These are phyloP conservation scores for Gopherus evgoodei DNA, from an alignment of 2,113 vertebrate genomes.

Conservation along the genomic window DNA sequence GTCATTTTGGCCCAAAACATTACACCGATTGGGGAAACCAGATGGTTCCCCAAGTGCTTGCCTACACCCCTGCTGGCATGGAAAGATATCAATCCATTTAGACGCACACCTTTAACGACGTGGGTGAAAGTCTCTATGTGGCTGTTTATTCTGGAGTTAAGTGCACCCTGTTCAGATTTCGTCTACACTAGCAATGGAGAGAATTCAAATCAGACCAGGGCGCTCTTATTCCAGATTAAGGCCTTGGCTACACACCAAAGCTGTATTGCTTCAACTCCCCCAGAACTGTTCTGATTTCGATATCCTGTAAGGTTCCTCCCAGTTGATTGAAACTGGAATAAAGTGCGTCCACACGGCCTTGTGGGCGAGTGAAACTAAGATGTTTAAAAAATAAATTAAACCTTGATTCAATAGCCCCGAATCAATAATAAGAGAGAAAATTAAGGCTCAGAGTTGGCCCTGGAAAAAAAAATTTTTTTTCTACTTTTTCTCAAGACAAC, in stretches of 20 bases:
- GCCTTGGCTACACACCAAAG: too few species aligned
- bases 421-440: neutral
- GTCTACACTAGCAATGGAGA: neutral
- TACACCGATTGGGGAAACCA: too few species aligned
- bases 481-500: neutral
- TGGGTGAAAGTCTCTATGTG: too few species aligned
- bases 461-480: too few species aligned
- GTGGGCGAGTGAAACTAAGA: neutral
- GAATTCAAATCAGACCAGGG: neutral
- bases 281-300: too few species aligned
- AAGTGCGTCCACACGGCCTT: neutral
- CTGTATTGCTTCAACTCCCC: neutral
- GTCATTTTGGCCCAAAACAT: too few species aligned
- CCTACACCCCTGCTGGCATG: too few species aligned
- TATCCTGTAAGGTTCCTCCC: neutral
- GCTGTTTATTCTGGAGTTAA: neutral
- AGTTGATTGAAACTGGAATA: neutral
- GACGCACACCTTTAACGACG: too few species aligned
- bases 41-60: too few species aligned
- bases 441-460: neutral
- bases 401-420: neutral
- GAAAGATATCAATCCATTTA: too few species aligned
- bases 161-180: neutral
- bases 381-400: neutral
- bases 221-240: neutral